Base-by-base conservation (phyloP, 2,113 vertebrate species). In the Ovis canadensis region DNA sequence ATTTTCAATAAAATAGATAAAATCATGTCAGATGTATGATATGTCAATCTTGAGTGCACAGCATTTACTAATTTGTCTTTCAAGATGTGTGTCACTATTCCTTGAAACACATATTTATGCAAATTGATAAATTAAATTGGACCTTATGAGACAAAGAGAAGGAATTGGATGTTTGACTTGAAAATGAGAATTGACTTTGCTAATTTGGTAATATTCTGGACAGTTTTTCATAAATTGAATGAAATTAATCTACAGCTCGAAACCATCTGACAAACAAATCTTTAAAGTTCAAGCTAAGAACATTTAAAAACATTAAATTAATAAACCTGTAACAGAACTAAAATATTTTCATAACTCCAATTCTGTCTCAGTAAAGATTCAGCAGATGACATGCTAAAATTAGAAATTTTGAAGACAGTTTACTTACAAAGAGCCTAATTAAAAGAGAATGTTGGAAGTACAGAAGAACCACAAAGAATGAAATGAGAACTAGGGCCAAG, bases 111-210 rank as follows among this genome's bases (percentile, higher is more conserved):
- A 85, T 45, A 85, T 85, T 60, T 62, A 88, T 45, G 21, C 5
- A 88, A 87, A 90, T 15, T 96, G 36, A 82, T 86, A 83, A 91
- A 88, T 88, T 33, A 96, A 97, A 96, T 74, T 3, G 4, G 48
- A 77, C 64, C 80, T 92, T 74, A 52, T 48, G 52, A 91, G 77
- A 88, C 21, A 62, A 57, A 92, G 84, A 88, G 33, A 77, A 97
- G 95, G 31, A 88, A 36, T 3, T 96, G 23, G 9, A 74, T 43
- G 12, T 90, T 97, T 97, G 62, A 4, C 25, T 96, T 88, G 7
- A 54, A 94, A 94, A 91, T 91, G 8, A 62, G 16, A 94, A 90
- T 29, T 85, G 29, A 4, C 54, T 81, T 89, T 88, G 54, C 23
- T 93, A 82, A 93, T 91, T 77, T 14, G 13, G 7, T 23, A 89